phyloP scores from a whole-genome alignment of 2,888 invertebrate species.

The Pristionchus maxplancki region DNA sequence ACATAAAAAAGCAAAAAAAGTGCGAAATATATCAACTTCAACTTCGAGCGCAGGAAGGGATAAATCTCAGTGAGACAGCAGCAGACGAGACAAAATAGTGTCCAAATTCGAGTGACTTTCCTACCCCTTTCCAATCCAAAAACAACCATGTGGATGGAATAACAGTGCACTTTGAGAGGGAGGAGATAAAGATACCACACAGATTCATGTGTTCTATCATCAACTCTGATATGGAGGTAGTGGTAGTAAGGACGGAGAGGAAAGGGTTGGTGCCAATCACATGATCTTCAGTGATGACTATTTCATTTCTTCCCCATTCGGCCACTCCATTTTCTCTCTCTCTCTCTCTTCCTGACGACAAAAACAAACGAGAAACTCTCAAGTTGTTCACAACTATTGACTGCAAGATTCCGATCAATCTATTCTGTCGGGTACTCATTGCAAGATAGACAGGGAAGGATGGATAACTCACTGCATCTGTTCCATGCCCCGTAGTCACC shows the following conservation, averaged over 20 bases:
- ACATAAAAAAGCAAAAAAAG: neutral
- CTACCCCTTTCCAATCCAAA: neutral
- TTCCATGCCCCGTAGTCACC: neutral
- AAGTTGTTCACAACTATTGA: neutral
- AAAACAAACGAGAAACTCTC: neutral
- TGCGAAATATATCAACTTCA: neutral
- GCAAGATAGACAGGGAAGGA: no score
- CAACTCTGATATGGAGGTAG: neutral
- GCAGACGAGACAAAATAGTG: neutral
- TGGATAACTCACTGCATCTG: conserved; percentile 21
- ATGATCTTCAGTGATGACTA: conserved; percentile 8
- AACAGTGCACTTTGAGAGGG: conserved; percentile 34
- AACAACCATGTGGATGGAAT: conserved; percentile 35
- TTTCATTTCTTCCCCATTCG: neutral
- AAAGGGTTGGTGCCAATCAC: neutral
- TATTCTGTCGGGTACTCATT: neutral
- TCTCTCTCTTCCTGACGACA: conserved; percentile 10
- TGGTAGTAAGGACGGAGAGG: neutral
- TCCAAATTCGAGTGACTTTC: neutral
- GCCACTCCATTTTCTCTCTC: neutral
- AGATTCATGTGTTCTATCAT: conserved; percentile 11
- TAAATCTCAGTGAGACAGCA: neutral
- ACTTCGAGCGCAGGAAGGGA: neutral
- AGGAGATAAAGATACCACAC: neutral
- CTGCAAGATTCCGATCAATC: neutral